Evolutionary conservation across 2,113 vertebrate species (phyloP).

Genomic region (Setophaga petechia): DNA sequence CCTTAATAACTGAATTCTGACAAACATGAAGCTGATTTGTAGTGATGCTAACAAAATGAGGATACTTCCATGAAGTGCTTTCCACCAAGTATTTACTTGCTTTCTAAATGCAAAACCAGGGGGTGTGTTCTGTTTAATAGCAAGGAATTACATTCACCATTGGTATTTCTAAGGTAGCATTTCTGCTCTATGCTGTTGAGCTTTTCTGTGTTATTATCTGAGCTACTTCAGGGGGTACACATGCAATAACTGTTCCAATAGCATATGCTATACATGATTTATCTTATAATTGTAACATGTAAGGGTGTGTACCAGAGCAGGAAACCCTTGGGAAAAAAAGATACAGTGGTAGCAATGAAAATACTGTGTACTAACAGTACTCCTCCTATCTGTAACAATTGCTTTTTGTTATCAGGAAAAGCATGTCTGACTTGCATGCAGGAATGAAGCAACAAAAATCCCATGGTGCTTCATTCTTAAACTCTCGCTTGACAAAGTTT

Average conservation of each 20-base stretch:
- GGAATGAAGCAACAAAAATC: not conserved
- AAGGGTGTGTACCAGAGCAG: not conserved
- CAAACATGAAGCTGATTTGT: not conserved
- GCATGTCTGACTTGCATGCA: slow-evolving; percentile 22
- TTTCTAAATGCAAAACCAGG: not conserved
- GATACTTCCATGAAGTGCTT: not conserved
- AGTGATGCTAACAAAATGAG: not conserved
- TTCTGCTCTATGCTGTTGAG: not conserved
- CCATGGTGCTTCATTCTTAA: not conserved
- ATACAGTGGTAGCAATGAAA: not conserved
- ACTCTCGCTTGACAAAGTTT: slow-evolving; percentile 65
- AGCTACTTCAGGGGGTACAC: not conserved
- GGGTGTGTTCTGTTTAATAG: not conserved
- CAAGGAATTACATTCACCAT: not conserved
- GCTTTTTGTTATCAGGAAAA: not conserved
- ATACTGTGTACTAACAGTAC: not conserved
- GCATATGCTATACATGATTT: not conserved
- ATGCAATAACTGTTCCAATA: not conserved
- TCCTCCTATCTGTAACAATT: not conserved
- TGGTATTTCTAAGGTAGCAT: not conserved
- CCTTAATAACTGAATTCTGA: not conserved
- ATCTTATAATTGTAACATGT: not conserved
- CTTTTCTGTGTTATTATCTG: not conserved
- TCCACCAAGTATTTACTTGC: not conserved
- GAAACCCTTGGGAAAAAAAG: not conserved